Conservation (phyloP, 1,140 invertebrate genomes). For the Spodoptera frugiperda region DNA sequence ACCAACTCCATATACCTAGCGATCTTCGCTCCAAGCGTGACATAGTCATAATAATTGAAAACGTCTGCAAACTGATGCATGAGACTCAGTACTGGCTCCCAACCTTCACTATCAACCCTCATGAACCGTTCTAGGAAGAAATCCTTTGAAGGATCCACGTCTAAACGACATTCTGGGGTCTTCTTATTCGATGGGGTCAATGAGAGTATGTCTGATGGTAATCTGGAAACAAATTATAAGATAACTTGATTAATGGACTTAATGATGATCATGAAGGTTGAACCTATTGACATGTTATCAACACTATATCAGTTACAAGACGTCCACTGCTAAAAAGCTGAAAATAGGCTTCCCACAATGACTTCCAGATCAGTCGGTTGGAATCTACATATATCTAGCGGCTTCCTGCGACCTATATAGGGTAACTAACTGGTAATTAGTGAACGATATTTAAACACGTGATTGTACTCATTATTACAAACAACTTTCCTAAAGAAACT, state of each 20-base stretch:
- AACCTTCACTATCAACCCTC: conserved; percentile 61
- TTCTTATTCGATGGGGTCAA: conserved; percentile 65
- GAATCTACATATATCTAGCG: no score
- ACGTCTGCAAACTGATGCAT: conserved; percentile 78
- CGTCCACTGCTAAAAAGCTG: no score
- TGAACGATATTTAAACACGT: no score
- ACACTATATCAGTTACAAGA: no score
- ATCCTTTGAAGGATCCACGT: conserved; percentile 57
- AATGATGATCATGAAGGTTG: no score
- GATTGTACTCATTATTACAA: no score
- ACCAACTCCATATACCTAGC: conserved; percentile 76
- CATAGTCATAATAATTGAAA: conserved; percentile 71
- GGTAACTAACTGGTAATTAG: no score
- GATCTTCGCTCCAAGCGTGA: conserved; percentile 71
- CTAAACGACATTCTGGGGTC: conserved; percentile 68
- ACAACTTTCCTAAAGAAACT: no score
- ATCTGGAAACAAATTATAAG: conserved; percentile 57
- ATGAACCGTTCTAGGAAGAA: conserved; percentile 68
- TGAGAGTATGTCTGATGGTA: conserved; percentile 66
- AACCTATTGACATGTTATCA: no score
- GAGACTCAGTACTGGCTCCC: conserved; percentile 69
- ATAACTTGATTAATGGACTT: not conserved
- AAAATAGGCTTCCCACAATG: no score
- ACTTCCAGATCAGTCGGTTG: no score
- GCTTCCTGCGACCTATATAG: no score